phyloP scores from a whole-genome alignment of 92 coral and sea anemone genomes.

The Meandrina meandrites region DNA sequence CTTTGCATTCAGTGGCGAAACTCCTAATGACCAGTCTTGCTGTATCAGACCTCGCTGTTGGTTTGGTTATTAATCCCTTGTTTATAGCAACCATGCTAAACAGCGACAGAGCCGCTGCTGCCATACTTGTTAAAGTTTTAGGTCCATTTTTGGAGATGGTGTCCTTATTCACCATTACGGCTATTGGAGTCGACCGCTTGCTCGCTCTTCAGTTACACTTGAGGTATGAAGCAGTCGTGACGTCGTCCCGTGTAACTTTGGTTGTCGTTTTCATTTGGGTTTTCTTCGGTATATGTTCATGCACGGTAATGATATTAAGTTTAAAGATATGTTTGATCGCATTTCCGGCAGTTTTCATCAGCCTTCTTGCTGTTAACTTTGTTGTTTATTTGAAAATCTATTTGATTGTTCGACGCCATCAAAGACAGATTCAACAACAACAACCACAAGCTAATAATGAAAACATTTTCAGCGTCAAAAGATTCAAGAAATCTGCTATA shows the following conservation, averaged over 20 bases:
- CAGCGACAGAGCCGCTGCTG: no score
- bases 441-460: no score
- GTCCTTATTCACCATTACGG: background rate
- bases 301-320: no score
- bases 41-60: background rate
- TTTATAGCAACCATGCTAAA: background rate
- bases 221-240: background rate
- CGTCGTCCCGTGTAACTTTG: background rate
- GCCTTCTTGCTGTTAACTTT: background rate
- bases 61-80: background rate
- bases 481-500: no score
- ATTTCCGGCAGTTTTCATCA: no score
- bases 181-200: background rate
- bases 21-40: no score
- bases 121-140: background rate
- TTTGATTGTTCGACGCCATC: no score
- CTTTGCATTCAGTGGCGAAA: no score
- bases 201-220: conserved; percentile 5
- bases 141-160: background rate
- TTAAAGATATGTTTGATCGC: no score
- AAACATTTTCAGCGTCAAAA: no score
- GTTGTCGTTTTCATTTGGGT: background rate
- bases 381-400: no score
- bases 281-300: background rate
- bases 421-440: no score